Evolutionary conservation across 2,888 invertebrate genomes (phyloP), one percentile per base, ranked within the genome.

Genomic region (Protophormia terraenovae): DNA sequence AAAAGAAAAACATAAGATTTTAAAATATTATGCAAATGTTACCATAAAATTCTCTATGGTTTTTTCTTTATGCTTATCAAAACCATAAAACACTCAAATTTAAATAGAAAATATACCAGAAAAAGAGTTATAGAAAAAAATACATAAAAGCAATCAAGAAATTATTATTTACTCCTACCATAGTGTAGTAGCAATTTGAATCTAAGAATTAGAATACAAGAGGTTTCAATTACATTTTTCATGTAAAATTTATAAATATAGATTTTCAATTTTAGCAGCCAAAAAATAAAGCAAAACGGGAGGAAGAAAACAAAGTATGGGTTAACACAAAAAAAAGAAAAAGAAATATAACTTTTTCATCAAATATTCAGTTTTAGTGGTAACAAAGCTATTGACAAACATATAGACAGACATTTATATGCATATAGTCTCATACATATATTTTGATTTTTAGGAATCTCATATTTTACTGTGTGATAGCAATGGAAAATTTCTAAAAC

Each of bases 11-110:
- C n/a, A 41, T 19, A 19, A 32, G 47, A 29, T 50, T 67, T 67
- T 67, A 47, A 67, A 67, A 35, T 32, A 32, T 35, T 47, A 67
- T 50, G 67, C 19, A 67, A 67, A 67, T 67, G 19, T 66, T 32
- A 16, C 19, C 16, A 50, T 19, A 50, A 35, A 67, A 47, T 14
- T 67, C 22, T 50, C 50, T 47, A 19, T 16, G 29, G 32, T 32
- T 50, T 62, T 38, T 38, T 5, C 19, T 50, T 50, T 8, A 24
- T 3, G 19, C 14, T 24, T 22, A 16, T 12, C 41, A 7, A 29
- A 29, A 29, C 27, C 7, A 50, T 7, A 67, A 67, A 67, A 32
- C 19, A 32, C 29, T 6, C 0, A 66, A 10, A 47, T 8, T 27
- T 22, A 22, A 16, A 22, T 12, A 14, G 6, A n/a, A 24, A 16